Percentiles rank a stretch among this genome's conserved stretches.
These are phyloP conservation scores for Oreochromis niloticus DNA, from an alignment of 2,113 vertebrate genomes.

Conservation along the genomic window DNA sequence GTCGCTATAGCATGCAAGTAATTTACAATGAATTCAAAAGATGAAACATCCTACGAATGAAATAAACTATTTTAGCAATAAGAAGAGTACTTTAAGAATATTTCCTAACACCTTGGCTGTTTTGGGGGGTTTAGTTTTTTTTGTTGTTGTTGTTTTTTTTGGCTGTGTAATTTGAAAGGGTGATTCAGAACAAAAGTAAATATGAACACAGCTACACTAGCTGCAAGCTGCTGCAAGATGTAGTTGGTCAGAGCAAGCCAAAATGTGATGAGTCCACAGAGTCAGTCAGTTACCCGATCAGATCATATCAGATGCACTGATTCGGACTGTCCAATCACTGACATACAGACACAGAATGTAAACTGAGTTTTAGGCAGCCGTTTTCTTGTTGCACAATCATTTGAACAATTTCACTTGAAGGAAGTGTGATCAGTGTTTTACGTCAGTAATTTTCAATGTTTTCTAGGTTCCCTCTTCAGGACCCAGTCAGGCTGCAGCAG, in stretches of 20 bases:
- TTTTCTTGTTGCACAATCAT: not conserved
- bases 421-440: not conserved
- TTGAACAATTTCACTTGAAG: not conserved
- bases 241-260: not conserved
- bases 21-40: not conserved
- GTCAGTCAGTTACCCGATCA: not conserved
- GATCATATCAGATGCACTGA: not conserved
- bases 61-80: not conserved
- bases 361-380: not conserved
- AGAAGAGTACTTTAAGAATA: not conserved
- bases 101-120: not conserved
- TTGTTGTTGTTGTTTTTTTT: not conserved
- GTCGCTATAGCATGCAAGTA: not conserved
- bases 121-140: not conserved
- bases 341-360: not conserved
- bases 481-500: constrained; percentile 65
- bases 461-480: constrained; percentile 75
- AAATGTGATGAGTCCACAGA: constrained; percentile 9
- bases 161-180: not conserved
- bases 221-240: not conserved
- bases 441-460: not conserved
- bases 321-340: not conserved
- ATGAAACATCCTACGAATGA: not conserved
- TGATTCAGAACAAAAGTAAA: not conserved
- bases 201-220: rapidly evolving